These are phyloP conservation scores for Gallinago paraguaiae DNA, from an alignment of 2,113 vertebrate species.

Conservation along the genomic window DNA sequence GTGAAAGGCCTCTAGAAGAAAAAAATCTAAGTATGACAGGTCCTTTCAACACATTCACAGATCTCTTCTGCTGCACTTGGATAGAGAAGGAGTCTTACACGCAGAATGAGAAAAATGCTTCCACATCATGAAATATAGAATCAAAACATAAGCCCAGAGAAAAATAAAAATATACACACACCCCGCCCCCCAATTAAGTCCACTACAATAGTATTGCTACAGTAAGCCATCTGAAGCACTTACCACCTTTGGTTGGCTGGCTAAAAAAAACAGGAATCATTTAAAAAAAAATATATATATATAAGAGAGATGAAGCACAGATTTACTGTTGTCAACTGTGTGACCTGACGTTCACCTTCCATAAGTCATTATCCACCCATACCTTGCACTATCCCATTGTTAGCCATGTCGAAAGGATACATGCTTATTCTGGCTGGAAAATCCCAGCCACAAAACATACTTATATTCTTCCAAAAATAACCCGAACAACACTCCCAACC, in stretches of 20 bases:
- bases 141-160: background rate
- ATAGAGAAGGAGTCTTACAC: background rate
- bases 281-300: background rate
- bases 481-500: background rate
- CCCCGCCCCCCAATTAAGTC: background rate
- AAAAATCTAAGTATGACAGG: background rate
- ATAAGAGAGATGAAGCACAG: background rate
- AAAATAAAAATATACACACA: background rate
- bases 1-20: background rate
- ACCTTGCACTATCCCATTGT: background rate
- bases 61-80: background rate
- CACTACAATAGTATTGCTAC: background rate
- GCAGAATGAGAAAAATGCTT: background rate
- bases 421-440: background rate
- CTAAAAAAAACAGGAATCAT: background rate
- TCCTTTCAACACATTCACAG: background rate
- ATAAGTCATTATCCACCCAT: background rate
- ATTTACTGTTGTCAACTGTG: background rate
- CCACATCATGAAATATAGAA: background rate
- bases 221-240: background rate
- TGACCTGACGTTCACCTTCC: background rate
- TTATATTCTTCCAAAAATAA: background rate
- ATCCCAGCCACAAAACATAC: background rate
- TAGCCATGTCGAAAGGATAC: background rate
- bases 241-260: background rate